These are phyloP conservation scores for Thera obeliscata DNA, from an alignment of 2,888 invertebrate genomes.

Conservation along the genomic window DNA sequence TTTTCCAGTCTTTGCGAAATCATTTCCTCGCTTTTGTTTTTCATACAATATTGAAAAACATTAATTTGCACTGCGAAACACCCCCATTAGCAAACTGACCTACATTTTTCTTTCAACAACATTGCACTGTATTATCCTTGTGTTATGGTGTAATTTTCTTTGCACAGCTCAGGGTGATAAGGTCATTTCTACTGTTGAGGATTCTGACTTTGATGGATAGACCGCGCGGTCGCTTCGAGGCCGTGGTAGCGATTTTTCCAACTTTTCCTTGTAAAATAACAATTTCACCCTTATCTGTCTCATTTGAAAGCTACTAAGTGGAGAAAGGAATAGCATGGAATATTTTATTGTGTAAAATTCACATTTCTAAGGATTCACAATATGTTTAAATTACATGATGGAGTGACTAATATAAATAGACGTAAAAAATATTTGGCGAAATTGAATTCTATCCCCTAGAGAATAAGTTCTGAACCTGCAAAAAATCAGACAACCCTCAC, in stretches of 20 bases:
- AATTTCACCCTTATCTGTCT: constrained; percentile 24
- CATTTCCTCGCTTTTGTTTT: constrained; percentile 31
- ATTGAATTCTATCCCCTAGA: too few species aligned
- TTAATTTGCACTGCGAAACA: constrained; percentile 41
- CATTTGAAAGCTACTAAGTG: constrained; percentile 30
- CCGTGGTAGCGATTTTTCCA: constrained; percentile 29
- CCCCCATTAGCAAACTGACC: constrained; percentile 44
- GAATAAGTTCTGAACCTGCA: neutral
- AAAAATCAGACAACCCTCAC: neutral
- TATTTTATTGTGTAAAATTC: constrained; percentile 3
- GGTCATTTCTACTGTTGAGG: constrained; percentile 24
- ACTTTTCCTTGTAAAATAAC: constrained; percentile 27
- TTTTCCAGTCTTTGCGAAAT: constrained; percentile 6
- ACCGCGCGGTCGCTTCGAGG: constrained; percentile 27
- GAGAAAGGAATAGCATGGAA: constrained; percentile 6
- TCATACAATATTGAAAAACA: constrained; percentile 43
- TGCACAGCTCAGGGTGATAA: constrained; percentile 14
- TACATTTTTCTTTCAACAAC: constrained; percentile 26
- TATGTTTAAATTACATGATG: too few species aligned
- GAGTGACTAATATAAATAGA: too few species aligned
- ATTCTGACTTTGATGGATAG: constrained; percentile 46
- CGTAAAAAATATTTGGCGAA: too few species aligned
- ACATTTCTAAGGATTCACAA: too few species aligned
- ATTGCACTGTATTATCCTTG: constrained; percentile 21
- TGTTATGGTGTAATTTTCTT: constrained; percentile 33